A percentile compares a stretch with the other conserved stretches of the same genome.
Conservation (phyloP, 2,113 vertebrate species). For the Actenoides lindsayi region DNA sequence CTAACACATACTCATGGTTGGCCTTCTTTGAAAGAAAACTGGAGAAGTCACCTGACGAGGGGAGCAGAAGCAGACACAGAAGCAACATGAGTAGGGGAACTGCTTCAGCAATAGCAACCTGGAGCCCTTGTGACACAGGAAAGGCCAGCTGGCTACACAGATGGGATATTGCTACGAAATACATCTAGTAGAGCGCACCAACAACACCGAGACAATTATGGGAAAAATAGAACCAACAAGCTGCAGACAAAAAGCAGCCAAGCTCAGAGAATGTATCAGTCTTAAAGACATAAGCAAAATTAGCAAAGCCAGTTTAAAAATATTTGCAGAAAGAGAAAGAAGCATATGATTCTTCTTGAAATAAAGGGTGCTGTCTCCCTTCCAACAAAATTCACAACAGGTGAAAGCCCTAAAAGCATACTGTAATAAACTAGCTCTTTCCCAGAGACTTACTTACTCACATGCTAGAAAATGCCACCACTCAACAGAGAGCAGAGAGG, state of each 20-base stretch:
- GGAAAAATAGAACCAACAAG: neutral
- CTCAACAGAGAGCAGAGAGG: neutral
- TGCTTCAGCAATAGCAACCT: neutral
- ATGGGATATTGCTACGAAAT: neutral
- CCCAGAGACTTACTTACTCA: neutral
- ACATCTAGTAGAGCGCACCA: neutral
- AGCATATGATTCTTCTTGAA: neutral
- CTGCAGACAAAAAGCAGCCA: neutral
- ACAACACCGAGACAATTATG: fast-evolving
- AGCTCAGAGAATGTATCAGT: neutral
- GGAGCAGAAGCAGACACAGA: neutral
- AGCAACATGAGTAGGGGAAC: neutral
- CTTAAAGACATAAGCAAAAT: neutral
- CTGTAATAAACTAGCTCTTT: neutral
- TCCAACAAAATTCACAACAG: neutral
- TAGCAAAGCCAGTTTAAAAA: neutral
- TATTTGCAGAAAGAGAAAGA: neutral
- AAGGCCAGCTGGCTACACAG: neutral
- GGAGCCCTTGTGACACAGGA: neutral
- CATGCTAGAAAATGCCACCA: neutral
- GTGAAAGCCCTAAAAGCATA: neutral
- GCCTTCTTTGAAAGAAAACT: neutral
- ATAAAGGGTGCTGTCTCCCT: neutral
- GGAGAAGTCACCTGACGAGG: fast-evolving
- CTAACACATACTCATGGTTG: neutral